These are phyloP conservation scores for Ameiurus melas DNA, from an alignment of 2,113 vertebrate genomes.

Conservation along the genomic window DNA sequence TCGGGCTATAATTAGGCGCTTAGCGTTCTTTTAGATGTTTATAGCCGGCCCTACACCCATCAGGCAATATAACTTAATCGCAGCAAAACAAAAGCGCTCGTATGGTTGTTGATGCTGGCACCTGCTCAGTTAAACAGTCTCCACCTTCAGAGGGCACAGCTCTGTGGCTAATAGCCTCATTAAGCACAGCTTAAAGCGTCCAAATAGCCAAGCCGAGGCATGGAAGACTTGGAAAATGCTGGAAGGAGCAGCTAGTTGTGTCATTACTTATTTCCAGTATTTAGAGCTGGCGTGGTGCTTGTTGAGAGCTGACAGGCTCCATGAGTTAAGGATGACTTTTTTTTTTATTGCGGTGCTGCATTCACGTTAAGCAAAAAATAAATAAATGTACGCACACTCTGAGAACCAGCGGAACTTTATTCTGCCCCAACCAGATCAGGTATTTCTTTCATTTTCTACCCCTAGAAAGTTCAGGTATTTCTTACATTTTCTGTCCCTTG, in stretches of 20 bases:
- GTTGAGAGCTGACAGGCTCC: not conserved
- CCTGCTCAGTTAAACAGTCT: conserved; percentile 32
- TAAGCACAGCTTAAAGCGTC: not conserved
- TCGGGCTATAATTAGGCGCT: conserved; percentile 5
- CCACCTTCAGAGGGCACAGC: conserved; percentile 23
- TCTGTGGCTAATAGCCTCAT: conserved; percentile 19
- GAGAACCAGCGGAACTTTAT: not conserved
- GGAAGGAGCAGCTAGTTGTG: conserved; percentile 32
- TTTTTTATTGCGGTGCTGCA: not conserved
- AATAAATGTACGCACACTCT: not conserved
- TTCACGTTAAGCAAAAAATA: not conserved
- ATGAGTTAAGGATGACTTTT: not conserved
- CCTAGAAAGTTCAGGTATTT: no score
- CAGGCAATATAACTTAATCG: conserved; percentile 30
- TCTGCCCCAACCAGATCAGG: no score
- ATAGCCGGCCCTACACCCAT: conserved; percentile 17
- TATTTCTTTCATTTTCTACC: no score
- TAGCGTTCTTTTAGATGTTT: conserved; percentile 49
- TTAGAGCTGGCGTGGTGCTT: not conserved
- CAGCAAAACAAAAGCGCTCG: conserved; percentile 21
- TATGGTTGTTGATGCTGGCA: conserved; percentile 31
- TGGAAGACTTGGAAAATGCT: conserved; percentile 31
- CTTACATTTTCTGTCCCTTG: no score
- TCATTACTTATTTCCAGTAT: conserved; percentile 37
- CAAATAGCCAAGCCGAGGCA: not conserved